These are phyloP conservation scores for Apotomis turbidana DNA, from an alignment of 2,888 invertebrate species.

Conservation along the genomic window DNA sequence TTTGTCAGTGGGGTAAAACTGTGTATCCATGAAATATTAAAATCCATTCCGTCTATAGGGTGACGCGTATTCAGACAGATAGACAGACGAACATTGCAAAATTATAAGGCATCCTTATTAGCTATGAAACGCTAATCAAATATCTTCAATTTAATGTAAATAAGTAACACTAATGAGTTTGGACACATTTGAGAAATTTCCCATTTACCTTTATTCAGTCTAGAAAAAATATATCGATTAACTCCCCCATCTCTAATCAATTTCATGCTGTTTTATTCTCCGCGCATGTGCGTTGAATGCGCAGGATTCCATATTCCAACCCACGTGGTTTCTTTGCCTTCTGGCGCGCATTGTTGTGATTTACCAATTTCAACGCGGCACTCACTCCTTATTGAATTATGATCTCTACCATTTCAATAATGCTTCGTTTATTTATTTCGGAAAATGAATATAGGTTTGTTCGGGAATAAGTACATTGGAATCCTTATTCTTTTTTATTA, in stretches of 20 bases:
- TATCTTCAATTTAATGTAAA: too few relatives aligned
- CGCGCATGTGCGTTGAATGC: conserved; percentile 67
- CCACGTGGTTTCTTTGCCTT: conserved; percentile 61
- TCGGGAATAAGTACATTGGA: background rate
- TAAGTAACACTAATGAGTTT: too few relatives aligned
- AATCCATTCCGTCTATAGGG: too few relatives aligned
- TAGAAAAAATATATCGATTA: conserved; percentile 24
- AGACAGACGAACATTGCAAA: too few relatives aligned
- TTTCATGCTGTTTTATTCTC: conserved; percentile 68
- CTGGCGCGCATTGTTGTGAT: conserved; percentile 39
- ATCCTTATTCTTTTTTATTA: background rate
- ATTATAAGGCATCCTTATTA: too few relatives aligned
- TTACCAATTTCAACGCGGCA: conserved; percentile 38
- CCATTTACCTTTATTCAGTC: background rate
- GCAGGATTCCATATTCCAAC: conserved; percentile 68
- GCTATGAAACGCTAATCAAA: too few relatives aligned
- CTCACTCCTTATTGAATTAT: conserved; percentile 32
- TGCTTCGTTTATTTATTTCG: background rate
- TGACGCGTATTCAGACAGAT: too few relatives aligned
- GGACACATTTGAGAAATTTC: too few relatives aligned
- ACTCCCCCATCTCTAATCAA: conserved; percentile 54
- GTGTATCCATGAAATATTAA: too few relatives aligned
- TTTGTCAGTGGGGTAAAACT: too few relatives aligned
- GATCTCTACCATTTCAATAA: conserved; percentile 21
- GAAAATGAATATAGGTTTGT: background rate